Conservation (phyloP, 2,888 invertebrate genomes). For the Leptinotarsa tumamoca region DNA sequence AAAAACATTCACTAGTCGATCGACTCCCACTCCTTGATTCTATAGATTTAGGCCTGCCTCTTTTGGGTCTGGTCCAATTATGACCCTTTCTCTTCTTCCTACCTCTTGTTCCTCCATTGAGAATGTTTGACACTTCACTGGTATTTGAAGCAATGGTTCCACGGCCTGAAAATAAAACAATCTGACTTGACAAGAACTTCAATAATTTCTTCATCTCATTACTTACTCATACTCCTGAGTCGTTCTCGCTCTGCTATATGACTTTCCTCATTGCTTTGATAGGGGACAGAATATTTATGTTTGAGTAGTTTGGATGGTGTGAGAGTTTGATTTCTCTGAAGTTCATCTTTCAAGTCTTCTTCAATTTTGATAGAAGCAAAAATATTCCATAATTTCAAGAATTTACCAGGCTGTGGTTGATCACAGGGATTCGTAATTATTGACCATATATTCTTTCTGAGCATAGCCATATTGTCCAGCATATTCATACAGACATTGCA, state of each 20-base stretch:
- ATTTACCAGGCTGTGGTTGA: conserved; percentile 41
- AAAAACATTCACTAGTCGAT: conserved; percentile 16
- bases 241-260: conserved; percentile 33
- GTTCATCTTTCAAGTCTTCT: conserved; percentile 29
- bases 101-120: background rate
- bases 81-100: conserved; percentile 31
- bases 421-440: conserved; percentile 41
- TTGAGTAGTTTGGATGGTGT: conserved; percentile 33
- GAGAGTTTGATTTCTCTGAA: conserved; percentile 31
- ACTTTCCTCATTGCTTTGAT: conserved; percentile 34
- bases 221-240: conserved; percentile 39
- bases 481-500: conserved; percentile 51
- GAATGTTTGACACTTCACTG: conserved; percentile 28
- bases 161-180: conserved; percentile 25
- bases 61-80: conserved; percentile 30
- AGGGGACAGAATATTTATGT: conserved; percentile 32
- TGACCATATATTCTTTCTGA: conserved; percentile 44
- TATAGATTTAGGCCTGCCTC: conserved; percentile 26
- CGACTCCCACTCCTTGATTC: background rate
- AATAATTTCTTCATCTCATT: background rate
- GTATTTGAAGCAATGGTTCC: conserved; percentile 28
- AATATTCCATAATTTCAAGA: conserved; percentile 44
- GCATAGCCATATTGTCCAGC: conserved; percentile 48
- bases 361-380: conserved; percentile 44
- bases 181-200: background rate